These are phyloP conservation scores for Pharmacophagus antenor DNA, from an alignment of 2,888 invertebrate species.

Conservation along the genomic window DNA sequence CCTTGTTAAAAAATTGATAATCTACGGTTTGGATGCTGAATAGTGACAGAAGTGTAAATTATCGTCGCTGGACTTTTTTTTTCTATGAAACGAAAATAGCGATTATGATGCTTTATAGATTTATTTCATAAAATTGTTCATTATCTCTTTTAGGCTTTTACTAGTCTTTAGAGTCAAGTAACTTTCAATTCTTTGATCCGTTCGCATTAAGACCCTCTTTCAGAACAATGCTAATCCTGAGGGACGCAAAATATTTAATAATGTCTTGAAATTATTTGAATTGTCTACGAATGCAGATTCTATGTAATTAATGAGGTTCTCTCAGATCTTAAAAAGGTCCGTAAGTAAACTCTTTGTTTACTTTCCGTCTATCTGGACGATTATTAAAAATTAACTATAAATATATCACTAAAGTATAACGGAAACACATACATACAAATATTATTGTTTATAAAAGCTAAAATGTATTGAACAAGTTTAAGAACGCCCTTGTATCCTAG, in stretches of 20 bases:
- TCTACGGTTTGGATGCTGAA: too few relatives aligned
- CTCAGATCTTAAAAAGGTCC: background rate
- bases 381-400: too few relatives aligned
- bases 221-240: background rate
- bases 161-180: background rate
- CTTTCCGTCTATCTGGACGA: background rate
- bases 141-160: background rate
- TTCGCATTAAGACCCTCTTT: background rate
- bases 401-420: too few relatives aligned
- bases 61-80: background rate
- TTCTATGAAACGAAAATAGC: background rate
- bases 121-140: too few relatives aligned
- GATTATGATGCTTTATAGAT: too few relatives aligned
- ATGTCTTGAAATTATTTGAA: constrained; percentile 2
- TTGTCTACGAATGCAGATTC: background rate
- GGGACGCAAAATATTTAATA: constrained; percentile 4
- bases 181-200: background rate
- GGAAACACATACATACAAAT: too few relatives aligned
- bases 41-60: too few relatives aligned
- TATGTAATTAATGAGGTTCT: background rate
- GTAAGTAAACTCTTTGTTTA: background rate
- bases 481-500: too few relatives aligned
- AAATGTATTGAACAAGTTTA: too few relatives aligned
- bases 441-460: too few relatives aligned
- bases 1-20: too few relatives aligned